Base-by-base conservation (phyloP, 2,888 invertebrate genomes). In the Cheilosia scutellata region DNA sequence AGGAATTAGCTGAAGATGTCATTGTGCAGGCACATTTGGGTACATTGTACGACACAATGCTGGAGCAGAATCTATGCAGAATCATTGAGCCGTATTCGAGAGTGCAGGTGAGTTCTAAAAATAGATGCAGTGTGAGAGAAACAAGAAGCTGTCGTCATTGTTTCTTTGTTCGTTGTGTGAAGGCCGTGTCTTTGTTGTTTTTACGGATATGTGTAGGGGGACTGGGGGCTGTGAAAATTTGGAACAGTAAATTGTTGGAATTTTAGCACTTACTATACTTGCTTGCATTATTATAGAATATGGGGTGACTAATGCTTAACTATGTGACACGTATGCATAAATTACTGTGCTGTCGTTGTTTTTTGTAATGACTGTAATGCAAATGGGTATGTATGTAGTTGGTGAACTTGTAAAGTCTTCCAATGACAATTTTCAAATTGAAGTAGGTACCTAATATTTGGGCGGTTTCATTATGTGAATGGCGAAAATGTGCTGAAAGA, bases 31-130 rank as follows among this genome's bases (percentile, higher is more conserved):
- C 98, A 89, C 99, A 99, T 93, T 95, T 99, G 88, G 98, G 97
- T 83, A 97, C 99, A 13, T 94, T 99, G 44, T 99, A 99, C 91
- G 99, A 99, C 91, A 98, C 98, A 88, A 98, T 99, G 97, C 94
- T 99, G 92, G 99, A 99, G 93, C 99, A 99, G 93, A 99, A 99
- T 94, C 94, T 99, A 89, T 98, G 98, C 93, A 95, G 99, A 88
- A 97, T 99, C 89, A 99, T 99, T 87, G 99, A 99, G 93, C 99
- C 99, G 1, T 99, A 99, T 93, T 98, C 98, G 88, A 94, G 97
- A 90, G 99, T 99, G 1, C 97, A 99, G 95, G 92, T 92, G 95
- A 88, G 87, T 83, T 42, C 86, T 79, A 66, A 53, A 78, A 75
- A 87, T 87, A 82, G 66, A 31, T 2, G 37, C 0, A 2, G 11